A percentile compares a stretch with the other conserved stretches of the same genome.
Evolutionary conservation across 2,888 invertebrate genomes (phyloP).

Genomic region (Volucella inanis): DNA sequence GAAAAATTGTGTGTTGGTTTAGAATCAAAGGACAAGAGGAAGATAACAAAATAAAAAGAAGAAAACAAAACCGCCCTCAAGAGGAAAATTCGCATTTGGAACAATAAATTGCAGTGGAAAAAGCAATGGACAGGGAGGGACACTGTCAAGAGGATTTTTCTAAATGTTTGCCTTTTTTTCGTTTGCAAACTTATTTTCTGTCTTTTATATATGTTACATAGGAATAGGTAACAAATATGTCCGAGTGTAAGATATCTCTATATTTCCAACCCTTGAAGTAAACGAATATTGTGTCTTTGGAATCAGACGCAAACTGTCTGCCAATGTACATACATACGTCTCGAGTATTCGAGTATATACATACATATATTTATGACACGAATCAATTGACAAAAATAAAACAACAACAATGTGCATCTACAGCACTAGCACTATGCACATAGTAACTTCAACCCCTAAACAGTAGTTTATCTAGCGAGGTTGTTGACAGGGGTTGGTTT

Average conservation of each 20-base stretch:
- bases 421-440: no score
- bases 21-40: not conserved
- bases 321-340: slow-evolving; percentile 4
- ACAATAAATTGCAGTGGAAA: slow-evolving; percentile 22
- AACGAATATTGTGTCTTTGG: slow-evolving; percentile 40
- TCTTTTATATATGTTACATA: not conserved
- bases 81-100: slow-evolving; percentile 7
- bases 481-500: slow-evolving; percentile 54
- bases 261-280: slow-evolving; percentile 39
- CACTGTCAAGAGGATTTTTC: slow-evolving; percentile 1
- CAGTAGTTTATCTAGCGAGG: slow-evolving; percentile 28
- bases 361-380: not conserved
- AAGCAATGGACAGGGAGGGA: slow-evolving; percentile 10
- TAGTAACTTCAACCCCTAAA: not conserved
- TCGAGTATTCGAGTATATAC: not conserved
- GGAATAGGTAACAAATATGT: not conserved
- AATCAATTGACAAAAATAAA: slow-evolving; percentile 7
- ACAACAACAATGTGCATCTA: slow-evolving; percentile 3
- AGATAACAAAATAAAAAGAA: not conserved
- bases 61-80: not conserved
- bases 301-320: slow-evolving; percentile 52
- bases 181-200: slow-evolving; percentile 8
- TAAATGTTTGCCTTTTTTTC: slow-evolving; percentile 4
- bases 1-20: not conserved
- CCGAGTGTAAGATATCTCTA: no score